Evolutionary conservation across 1,140 invertebrate genomes (phyloP), one percentile per base, ranked within the genome.

Genomic region (Pemphigus obesinymphae): DNA sequence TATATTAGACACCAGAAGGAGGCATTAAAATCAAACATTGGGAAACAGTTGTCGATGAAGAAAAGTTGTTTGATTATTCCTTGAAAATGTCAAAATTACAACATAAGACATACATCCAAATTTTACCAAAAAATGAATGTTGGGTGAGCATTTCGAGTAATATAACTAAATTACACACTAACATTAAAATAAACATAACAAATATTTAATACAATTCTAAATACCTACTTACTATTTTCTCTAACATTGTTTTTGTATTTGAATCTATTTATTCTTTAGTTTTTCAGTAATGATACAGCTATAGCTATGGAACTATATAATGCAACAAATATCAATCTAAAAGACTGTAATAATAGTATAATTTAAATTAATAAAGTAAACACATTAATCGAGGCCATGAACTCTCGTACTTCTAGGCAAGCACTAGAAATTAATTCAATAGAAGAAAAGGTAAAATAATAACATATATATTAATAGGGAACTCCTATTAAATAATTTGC

Each of bases 21-120:
- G 29, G n/a, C n/a, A 61, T 61, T 61, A 61, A 61, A 61, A 61
- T 61, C n/a, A 61, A 61, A 31, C 55, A 61, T 61, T 61, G 23
- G 55, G 55, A 61, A 23, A n/a, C 23, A 26, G 55, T 61, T n/a
- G 55, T 61, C 23, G 55, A 61, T 23, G 55, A 61, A 31, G 55
- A 61, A 61, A 61, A 61, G 29, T 31, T 61, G 29, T 61, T 61
- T 26, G 55, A 61, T 61, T 61, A 61, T 31, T 61, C 55, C n/a
- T n/a, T 61, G 23, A 61, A 61, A 61, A n/a, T 61, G 29, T 61
- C 55, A 61, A 61, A 61, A 61, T 31, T 61, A 31, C 55, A 61
- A 61, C 55, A 23, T 29, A 31, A 61, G 55, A 61, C 29, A 61
- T 61, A 26, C 55, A 61, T 61, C 55, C 55, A 61, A 61, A 61